Conservation (phyloP, 2,888 invertebrate genomes). For the Amblyjoppa fuscipennis region DNA sequence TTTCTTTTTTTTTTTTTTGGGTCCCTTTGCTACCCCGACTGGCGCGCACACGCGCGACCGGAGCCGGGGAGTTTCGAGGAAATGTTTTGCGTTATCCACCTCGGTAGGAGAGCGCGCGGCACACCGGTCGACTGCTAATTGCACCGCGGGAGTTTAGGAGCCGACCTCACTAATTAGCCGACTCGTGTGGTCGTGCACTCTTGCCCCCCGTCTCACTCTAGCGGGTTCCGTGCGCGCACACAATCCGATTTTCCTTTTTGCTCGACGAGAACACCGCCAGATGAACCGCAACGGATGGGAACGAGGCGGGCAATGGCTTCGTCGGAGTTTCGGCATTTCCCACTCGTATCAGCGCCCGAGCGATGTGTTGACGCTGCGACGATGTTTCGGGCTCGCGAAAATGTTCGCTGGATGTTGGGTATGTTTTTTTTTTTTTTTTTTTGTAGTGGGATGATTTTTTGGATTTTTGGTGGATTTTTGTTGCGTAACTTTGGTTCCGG, state of each 20-base stretch:
- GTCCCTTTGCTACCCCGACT: not conserved
- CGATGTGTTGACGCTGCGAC: not conserved
- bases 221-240: not conserved
- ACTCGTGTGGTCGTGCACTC: conserved; percentile 20
- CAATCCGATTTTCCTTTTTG: conserved; percentile 43
- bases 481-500: too few relatives aligned
- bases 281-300: conserved; percentile 19
- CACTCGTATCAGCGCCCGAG: not conserved
- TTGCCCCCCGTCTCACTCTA: not conserved
- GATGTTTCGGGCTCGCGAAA: not conserved
- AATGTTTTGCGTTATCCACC: conserved; percentile 53
- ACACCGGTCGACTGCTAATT: conserved; percentile 60
- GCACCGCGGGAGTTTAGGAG: conserved; percentile 50
- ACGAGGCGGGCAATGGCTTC: not conserved
- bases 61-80: conserved; percentile 36
- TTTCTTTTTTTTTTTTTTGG: not conserved
- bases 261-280: conserved; percentile 29
- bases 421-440: not conserved
- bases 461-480: too few relatives aligned
- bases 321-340: conserved; percentile 5
- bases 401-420: not conserved
- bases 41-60: not conserved
- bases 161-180: conserved; percentile 58
- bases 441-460: not conserved
- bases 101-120: conserved; percentile 13